Conservation (phyloP, 2,797 vertebrate species). For the Tamandua tetradactyla region DNA sequence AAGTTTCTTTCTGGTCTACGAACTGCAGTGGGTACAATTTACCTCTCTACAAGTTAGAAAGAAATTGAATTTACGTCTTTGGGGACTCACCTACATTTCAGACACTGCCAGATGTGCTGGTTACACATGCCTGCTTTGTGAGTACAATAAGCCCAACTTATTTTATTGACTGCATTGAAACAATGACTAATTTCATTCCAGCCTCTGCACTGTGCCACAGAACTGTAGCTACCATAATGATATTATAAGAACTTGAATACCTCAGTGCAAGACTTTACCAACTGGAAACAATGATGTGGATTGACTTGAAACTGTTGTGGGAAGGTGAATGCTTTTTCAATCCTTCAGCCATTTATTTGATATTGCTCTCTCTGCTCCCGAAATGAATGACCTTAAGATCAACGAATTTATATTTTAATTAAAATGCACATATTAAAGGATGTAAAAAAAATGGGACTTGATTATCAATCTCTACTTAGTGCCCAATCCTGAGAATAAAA, state of each 20-base stretch:
- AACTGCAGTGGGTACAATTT: conserved; percentile 9
- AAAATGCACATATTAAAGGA: not conserved
- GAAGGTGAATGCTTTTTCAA: not conserved
- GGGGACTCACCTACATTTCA: conserved; percentile 69
- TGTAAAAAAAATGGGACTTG: not conserved
- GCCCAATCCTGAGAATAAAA: not conserved
- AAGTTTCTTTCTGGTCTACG: conserved; percentile 47
- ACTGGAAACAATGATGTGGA: conserved; percentile 17
- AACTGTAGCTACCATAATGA: conserved; percentile 42
- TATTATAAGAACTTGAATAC: conserved; percentile 54
- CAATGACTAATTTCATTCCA: conserved; percentile 77
- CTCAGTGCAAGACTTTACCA: conserved; percentile 27
- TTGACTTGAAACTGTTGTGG: not conserved
- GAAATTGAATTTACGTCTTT: conserved; percentile 73
- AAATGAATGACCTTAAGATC: not conserved
- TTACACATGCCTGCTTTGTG: conserved; percentile 77
- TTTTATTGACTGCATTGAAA: conserved; percentile 73
- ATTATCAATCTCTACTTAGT: not conserved
- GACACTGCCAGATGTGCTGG: conserved; percentile 73
- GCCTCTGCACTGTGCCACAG: conserved; percentile 56
- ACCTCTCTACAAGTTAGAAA: conserved; percentile 50
- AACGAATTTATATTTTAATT: conserved; percentile 39
- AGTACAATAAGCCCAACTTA: conserved; percentile 67
- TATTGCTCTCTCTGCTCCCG: not conserved
- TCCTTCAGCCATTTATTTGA: not conserved